Evolutionary conservation across 2,113 vertebrate species (phyloP).

Genomic region (Cettia cetti): DNA sequence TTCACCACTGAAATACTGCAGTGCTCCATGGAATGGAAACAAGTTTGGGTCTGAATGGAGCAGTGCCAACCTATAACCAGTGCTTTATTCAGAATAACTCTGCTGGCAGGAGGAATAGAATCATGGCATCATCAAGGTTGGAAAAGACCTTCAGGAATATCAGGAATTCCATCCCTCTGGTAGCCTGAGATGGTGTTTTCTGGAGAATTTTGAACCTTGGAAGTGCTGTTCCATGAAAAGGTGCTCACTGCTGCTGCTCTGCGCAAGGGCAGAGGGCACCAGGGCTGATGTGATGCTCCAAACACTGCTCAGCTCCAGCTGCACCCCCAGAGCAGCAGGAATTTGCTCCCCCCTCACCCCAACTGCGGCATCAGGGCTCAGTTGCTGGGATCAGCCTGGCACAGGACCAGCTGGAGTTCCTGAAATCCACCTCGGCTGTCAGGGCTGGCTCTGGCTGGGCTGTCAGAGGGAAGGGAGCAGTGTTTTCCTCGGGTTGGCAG

Average conservation of each 20-base stretch:
- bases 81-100: neutral
- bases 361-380: rapidly evolving
- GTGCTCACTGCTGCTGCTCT: rapidly evolving
- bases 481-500: neutral
- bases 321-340: neutral
- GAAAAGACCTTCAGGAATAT: neutral
- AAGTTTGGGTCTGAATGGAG: neutral
- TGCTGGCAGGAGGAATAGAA: neutral
- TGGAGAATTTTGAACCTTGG: neutral
- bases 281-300: rapidly evolving
- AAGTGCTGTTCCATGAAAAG: rapidly evolving
- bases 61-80: rapidly evolving
- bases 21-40: neutral
- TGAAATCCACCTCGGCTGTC: neutral
- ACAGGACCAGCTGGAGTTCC: rapidly evolving
- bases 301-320: neutral
- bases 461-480: neutral
- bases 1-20: neutral
- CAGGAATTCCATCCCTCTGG: neutral
- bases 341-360: neutral
- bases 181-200: neutral
- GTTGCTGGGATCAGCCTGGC: rapidly evolving
- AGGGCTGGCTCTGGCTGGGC: neutral
- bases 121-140: rapidly evolving
- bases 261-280: neutral